phyloP scores from a whole-genome alignment of 2,113 vertebrate genomes.

The Chinchilla lanigera region DNA sequence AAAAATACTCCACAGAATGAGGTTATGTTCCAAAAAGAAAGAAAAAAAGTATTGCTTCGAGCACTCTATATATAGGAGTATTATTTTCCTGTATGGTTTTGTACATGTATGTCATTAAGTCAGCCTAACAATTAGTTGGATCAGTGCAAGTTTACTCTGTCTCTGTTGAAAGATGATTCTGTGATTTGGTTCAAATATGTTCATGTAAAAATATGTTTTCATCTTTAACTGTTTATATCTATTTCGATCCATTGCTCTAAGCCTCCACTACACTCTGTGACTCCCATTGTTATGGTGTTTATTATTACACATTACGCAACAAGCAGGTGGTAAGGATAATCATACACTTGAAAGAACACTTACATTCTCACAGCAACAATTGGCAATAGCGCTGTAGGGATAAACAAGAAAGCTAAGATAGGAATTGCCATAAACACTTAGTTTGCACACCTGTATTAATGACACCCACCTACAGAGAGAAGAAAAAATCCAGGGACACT shows the following conservation, averaged over 20 bases:
- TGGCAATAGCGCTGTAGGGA: constrained; percentile 63
- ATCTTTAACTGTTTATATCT: constrained; percentile 43
- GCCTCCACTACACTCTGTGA: background rate
- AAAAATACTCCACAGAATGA: constrained; percentile 68
- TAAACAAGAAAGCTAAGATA: constrained; percentile 31
- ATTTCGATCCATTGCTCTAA: background rate
- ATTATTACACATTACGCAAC: constrained; percentile 55
- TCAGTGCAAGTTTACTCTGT: constrained; percentile 15
- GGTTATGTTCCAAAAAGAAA: constrained; percentile 69
- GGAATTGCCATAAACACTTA: constrained; percentile 35
- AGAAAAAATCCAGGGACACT: background rate
- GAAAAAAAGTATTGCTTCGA: constrained; percentile 54
- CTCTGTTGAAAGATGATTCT: constrained; percentile 59
- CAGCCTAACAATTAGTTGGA: constrained; percentile 61
- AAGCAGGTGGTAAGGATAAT: constrained; percentile 63
- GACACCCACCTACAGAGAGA: constrained; percentile 15
- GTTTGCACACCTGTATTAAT: constrained; percentile 68
- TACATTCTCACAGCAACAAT: constrained; percentile 41
- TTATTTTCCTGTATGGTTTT: constrained; percentile 59
- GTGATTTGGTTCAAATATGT: constrained; percentile 63
- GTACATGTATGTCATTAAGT: constrained; percentile 43
- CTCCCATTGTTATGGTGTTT: constrained; percentile 31
- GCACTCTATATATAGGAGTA: constrained; percentile 52
- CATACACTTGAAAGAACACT: constrained; percentile 60
- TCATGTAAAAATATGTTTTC: constrained; percentile 60